Evolutionary conservation across 2,113 vertebrate genomes (phyloP).

Genomic region (Dunckerocampus dactyliophorus): DNA sequence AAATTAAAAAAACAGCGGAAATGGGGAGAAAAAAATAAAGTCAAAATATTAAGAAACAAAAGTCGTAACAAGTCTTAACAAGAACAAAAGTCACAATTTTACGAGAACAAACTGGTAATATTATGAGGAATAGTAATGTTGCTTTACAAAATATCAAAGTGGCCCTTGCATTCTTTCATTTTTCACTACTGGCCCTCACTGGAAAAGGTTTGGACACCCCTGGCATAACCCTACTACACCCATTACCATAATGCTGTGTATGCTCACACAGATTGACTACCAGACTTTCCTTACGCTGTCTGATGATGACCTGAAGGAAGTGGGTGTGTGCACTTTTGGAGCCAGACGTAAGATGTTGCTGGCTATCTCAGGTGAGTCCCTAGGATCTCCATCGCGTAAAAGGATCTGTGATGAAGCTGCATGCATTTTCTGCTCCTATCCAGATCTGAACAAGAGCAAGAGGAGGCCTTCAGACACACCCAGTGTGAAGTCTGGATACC

Average conservation of each 20-base stretch:
- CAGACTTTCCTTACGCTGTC: conserved; percentile 78
- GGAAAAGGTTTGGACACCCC: too few relatives aligned
- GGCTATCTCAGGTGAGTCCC: conserved; percentile 70
- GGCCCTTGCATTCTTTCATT: too few relatives aligned
- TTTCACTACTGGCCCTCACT: too few relatives aligned
- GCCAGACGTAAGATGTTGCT: conserved; percentile 78
- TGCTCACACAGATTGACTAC: conserved; percentile 70
- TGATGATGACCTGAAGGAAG: conserved; percentile 78
- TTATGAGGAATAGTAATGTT: too few relatives aligned
- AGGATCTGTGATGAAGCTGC: neutral
- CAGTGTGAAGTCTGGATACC: conserved; percentile 65
- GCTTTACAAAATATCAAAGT: too few relatives aligned
- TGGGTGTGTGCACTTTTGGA: conserved; percentile 76
- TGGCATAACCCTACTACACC: too few relatives aligned
- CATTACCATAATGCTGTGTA: neutral
- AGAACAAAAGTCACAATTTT: too few relatives aligned
- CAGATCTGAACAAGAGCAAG: conserved; percentile 73
- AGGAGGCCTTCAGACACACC: conserved; percentile 63
- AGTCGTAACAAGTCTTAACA: too few relatives aligned
- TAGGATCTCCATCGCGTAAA: neutral
- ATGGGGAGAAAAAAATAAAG: too few relatives aligned
- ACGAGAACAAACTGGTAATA: too few relatives aligned
- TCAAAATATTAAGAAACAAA: too few relatives aligned
- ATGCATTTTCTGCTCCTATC: conserved; percentile 3
- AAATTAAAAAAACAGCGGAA: too few relatives aligned